Conservation (phyloP, 2,888 invertebrate genomes). For the Acrobasis repandana region DNA sequence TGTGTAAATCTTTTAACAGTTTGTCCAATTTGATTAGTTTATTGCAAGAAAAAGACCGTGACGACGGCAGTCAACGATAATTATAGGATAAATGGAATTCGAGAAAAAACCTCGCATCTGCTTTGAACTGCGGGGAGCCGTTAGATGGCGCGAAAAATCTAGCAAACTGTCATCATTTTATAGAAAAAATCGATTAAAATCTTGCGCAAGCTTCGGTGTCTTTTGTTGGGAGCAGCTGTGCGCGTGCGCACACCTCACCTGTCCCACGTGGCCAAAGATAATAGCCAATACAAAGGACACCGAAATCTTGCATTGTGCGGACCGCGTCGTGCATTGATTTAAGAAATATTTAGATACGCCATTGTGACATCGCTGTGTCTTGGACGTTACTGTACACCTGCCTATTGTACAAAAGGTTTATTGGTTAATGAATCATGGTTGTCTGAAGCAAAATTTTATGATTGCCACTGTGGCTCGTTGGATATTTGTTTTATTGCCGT, state of each 20-base stretch:
- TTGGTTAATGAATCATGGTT: slow-evolving; percentile 17
- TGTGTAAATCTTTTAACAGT: not conserved
- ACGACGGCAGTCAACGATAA: slow-evolving; percentile 9
- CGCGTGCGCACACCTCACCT: slow-evolving; percentile 75
- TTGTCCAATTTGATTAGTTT: not conserved
- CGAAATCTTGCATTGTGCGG: slow-evolving; percentile 62
- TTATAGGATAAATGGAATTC: slow-evolving; percentile 44
- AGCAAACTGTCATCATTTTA: slow-evolving; percentile 70
- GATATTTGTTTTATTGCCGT: slow-evolving; percentile 8
- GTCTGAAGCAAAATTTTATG: not conserved
- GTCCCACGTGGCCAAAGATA: slow-evolving; percentile 77
- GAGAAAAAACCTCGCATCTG: slow-evolving; percentile 57
- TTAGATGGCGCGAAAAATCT: slow-evolving; percentile 69
- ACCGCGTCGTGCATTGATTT: slow-evolving; percentile 65
- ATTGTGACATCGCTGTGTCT: slow-evolving; percentile 15
- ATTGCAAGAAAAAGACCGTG: slow-evolving; percentile 3
- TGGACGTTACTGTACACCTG: slow-evolving; percentile 28
- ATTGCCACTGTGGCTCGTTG: slow-evolving; percentile 5
- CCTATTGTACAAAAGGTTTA: slow-evolving; percentile 21
- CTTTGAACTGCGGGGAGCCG: slow-evolving; percentile 50
- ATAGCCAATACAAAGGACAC: slow-evolving; percentile 60
- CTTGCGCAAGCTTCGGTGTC: slow-evolving; percentile 71
- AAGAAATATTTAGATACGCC: slow-evolving; percentile 41
- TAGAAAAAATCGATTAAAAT: slow-evolving; percentile 72
- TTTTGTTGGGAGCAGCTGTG: slow-evolving; percentile 72